These are phyloP conservation scores for Limnephilus lunatus DNA, from an alignment of 2,888 invertebrate genomes.

Conservation along the genomic window DNA sequence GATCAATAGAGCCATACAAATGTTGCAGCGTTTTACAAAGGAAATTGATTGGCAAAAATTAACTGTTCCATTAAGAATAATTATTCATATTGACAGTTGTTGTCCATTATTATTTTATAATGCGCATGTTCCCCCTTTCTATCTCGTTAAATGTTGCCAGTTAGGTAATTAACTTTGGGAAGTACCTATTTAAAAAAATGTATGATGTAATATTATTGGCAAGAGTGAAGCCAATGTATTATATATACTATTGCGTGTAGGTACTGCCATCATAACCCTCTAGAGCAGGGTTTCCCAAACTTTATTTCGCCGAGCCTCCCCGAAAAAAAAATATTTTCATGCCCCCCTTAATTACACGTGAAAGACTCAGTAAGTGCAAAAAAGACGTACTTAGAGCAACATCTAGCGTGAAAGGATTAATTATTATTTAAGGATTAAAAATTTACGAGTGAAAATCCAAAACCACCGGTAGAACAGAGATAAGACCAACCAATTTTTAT, in stretches of 20 bases:
- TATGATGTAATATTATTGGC: not conserved
- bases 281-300: too few relatives aligned
- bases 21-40: not conserved
- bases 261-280: not conserved
- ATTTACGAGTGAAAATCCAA: too few relatives aligned
- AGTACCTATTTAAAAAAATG: not conserved
- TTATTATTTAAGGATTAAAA: too few relatives aligned
- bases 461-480: too few relatives aligned
- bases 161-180: not conserved
- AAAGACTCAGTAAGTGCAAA: too few relatives aligned
- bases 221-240: not conserved
- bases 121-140: not conserved
- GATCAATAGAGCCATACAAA: not conserved
- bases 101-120: not conserved
- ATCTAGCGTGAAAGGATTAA: too few relatives aligned
- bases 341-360: too few relatives aligned
- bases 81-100: not conserved
- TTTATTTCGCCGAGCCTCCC: too few relatives aligned
- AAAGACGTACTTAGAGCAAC: too few relatives aligned
- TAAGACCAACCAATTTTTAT: too few relatives aligned
- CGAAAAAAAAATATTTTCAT: too few relatives aligned
- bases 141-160: not conserved
- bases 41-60: not conserved
- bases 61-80: not conserved
- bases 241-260: not conserved